Conservation (phyloP, 2,113 vertebrate species). For the Bos javanicus region DNA sequence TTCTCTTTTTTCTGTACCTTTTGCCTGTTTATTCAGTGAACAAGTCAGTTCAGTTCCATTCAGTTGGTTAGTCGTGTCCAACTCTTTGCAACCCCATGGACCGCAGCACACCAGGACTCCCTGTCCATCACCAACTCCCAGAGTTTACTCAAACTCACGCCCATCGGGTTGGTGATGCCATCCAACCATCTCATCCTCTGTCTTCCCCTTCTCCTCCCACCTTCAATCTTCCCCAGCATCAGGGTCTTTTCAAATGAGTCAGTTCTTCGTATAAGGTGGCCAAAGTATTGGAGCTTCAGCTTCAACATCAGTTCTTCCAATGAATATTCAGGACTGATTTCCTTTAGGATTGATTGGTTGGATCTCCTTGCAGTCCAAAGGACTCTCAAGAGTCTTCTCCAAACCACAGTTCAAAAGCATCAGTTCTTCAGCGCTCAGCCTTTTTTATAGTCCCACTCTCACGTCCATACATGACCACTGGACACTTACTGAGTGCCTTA, state of each 20-base stretch:
- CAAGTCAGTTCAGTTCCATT: not conserved
- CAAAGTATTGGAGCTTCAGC: not conserved
- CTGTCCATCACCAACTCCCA: not conserved
- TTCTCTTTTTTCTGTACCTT: not conserved
- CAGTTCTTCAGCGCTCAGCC: rapidly evolving
- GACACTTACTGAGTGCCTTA: not conserved
- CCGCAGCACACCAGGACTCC: rapidly evolving
- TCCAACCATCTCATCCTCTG: not conserved
- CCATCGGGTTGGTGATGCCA: rapidly evolving
- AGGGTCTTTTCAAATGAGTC: not conserved
- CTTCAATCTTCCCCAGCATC: not conserved
- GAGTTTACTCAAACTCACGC: not conserved
- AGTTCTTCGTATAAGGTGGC: not conserved
- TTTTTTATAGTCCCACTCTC: not conserved
- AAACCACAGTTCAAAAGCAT: not conserved
- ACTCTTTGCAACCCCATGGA: not conserved
- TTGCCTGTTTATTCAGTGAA: not conserved
- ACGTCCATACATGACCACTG: not conserved
- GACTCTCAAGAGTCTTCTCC: not conserved
- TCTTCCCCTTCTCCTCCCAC: not conserved
- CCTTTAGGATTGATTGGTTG: not conserved
- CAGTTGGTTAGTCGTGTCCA: rapidly evolving
- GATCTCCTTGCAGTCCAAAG: not conserved
- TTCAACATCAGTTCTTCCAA: not conserved
- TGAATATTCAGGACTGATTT: not conserved